phyloP scores from a whole-genome alignment of 1,140 invertebrate species.

The Geopemphigus sp. region DNA sequence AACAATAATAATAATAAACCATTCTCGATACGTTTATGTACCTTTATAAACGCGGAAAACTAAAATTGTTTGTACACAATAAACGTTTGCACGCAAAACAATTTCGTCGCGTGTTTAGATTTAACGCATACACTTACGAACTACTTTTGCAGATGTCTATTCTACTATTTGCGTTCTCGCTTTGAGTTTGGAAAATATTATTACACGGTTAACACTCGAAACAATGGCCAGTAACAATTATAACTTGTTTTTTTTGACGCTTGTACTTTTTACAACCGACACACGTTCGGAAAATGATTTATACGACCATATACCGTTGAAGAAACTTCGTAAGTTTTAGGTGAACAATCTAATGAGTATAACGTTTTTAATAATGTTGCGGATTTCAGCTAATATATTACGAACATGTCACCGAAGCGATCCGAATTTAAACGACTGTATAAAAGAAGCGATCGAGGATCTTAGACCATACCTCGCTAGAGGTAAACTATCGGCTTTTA shows the following conservation, averaged over 20 bases:
- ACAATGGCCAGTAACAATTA: slow-evolving; percentile 1
- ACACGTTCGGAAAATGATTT: slow-evolving; percentile 38
- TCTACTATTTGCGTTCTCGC: not conserved
- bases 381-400: slow-evolving; percentile 26
- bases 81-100: slow-evolving; percentile 19
- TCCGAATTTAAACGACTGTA: slow-evolving; percentile 57
- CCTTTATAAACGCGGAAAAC: slow-evolving; percentile 33
- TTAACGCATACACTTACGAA: not conserved
- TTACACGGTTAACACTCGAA: not conserved
- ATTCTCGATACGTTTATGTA: not conserved
- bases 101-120: not conserved
- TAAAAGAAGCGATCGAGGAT: slow-evolving; percentile 53
- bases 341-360: not conserved
- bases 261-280: slow-evolving; percentile 17
- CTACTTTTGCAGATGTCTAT: not conserved
- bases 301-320: not conserved
- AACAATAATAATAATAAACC: slow-evolving; percentile 21
- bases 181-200: not conserved
- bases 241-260: slow-evolving; percentile 15
- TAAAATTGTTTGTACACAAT: slow-evolving; percentile 12
- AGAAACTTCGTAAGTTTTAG: slow-evolving; percentile 10
- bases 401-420: slow-evolving; percentile 62
- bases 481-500: slow-evolving; percentile 47
- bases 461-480: slow-evolving; percentile 45
- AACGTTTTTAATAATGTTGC: not conserved